phyloP scores from a whole-genome alignment of 2,113 vertebrate genomes.

The Acanthochromis polyacanthus region DNA sequence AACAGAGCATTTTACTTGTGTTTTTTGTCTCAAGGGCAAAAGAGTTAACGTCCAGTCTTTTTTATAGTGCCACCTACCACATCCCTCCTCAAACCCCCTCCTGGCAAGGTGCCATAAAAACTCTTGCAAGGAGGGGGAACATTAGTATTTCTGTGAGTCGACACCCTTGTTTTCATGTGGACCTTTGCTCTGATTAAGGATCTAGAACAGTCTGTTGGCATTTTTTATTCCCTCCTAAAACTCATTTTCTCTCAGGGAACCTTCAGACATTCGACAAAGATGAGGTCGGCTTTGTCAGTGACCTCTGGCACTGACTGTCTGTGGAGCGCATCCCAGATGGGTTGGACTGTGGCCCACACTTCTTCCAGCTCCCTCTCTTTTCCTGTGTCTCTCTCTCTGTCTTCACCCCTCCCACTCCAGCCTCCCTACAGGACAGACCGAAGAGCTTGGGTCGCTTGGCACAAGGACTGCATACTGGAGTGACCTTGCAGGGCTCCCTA shows the following conservation, averaged over 20 bases:
- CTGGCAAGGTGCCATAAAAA: constrained; percentile 62
- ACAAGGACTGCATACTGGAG: constrained; percentile 62
- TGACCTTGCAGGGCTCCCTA: constrained; percentile 84
- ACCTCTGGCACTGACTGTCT: constrained; percentile 81
- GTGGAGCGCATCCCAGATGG: constrained; percentile 82
- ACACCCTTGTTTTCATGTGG: constrained; percentile 76
- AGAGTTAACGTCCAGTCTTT: constrained; percentile 54
- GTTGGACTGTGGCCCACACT: constrained; percentile 73
- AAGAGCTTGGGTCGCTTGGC: constrained; percentile 76
- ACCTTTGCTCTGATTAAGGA: constrained; percentile 81
- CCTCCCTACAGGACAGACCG: constrained; percentile 56
- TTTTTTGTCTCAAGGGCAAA: constrained; percentile 75
- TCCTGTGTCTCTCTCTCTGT: constrained; percentile 37
- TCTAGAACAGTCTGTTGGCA: constrained; percentile 61
- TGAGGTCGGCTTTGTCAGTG: constrained; percentile 76
- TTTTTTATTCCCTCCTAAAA: constrained; percentile 75
- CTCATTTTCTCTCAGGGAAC: constrained; percentile 75
- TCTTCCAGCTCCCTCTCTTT: constrained; percentile 47
- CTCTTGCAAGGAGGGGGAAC: constrained; percentile 48
- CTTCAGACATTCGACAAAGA: constrained; percentile 79
- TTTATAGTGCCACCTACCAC: constrained; percentile 40
- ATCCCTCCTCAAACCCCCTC: constrained; percentile 3
- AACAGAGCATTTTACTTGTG: constrained; percentile 48
- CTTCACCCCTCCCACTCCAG: constrained; percentile 1
- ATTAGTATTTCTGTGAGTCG: constrained; percentile 70